Evolutionary conservation across 2,113 vertebrate genomes (phyloP).

Genomic region (Dromiciops gliroides): DNA sequence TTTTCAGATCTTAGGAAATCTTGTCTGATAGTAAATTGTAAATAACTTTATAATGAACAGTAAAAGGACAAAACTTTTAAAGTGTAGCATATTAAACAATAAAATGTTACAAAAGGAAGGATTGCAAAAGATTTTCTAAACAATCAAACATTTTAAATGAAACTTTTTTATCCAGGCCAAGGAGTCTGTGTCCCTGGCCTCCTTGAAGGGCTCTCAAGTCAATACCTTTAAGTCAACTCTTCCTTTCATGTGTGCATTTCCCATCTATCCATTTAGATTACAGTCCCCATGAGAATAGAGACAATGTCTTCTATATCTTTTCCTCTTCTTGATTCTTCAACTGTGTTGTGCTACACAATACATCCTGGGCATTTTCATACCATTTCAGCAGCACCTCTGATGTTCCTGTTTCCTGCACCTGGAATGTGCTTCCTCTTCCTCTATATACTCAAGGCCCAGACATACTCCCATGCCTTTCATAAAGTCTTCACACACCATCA

Average conservation of each 20-base stretch:
- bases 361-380: background rate
- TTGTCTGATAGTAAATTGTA: conserved; percentile 63
- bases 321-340: background rate
- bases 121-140: conserved; percentile 44
- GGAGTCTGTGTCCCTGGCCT: background rate
- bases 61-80: conserved; percentile 52
- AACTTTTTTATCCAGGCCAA: conserved; percentile 33
- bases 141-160: conserved; percentile 42
- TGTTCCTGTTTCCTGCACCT: background rate
- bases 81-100: conserved; percentile 56
- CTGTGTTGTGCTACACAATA: background rate
- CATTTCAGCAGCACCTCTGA: background rate
- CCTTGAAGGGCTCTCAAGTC: conserved; percentile 7
- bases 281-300: background rate
- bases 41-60: conserved; percentile 65
- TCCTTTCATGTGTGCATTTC: background rate
- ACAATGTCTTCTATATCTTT: background rate
- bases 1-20: conserved; percentile 70
- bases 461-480: background rate
- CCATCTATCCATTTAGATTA: conserved; percentile 11
- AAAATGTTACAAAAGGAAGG: conserved; percentile 33
- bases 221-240: conserved; percentile 16
- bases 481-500: background rate
- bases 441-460: background rate
- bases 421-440: background rate